Conservation (phyloP, 2,888 invertebrate species). For the Calliphora vomitoria region DNA sequence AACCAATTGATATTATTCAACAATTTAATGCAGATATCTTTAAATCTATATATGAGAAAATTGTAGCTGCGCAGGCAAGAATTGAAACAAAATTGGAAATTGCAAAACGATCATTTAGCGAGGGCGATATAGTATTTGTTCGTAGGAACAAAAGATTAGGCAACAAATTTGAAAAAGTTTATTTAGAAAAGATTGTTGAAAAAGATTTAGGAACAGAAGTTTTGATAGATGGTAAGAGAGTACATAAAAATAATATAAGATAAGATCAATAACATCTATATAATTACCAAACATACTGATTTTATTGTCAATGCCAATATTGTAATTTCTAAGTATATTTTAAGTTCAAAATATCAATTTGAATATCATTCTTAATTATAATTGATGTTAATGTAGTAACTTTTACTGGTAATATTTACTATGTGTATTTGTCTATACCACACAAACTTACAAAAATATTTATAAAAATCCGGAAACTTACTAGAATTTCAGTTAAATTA, state of each 20-base stretch:
- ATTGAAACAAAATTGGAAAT: not conserved
- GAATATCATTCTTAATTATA: no score
- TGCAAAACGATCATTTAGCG: not conserved
- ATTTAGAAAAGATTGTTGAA: slow-evolving; percentile 26
- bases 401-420: no score
- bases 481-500: not conserved
- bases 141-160: slow-evolving; percentile 13
- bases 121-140: slow-evolving; percentile 22
- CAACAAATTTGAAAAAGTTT: slow-evolving; percentile 23
- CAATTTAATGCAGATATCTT: no score
- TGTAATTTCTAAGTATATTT: no score
- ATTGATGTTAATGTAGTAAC: no score
- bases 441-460: not conserved
- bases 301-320: no score
- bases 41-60: slow-evolving; percentile 9
- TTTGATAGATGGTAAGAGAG: slow-evolving; percentile 21
- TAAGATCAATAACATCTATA: not conserved
- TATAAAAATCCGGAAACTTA: not conserved
- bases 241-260: slow-evolving; percentile 24
- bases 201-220: slow-evolving; percentile 21
- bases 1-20: no score
- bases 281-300: no score
- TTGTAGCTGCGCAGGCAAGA: slow-evolving; percentile 1
- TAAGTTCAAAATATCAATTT: no score
- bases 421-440: no score